Percentiles rank a stretch among this genome's conserved stretches.
Conservation (phyloP, 2,888 invertebrate genomes). For the Boloria euphrosyne region DNA sequence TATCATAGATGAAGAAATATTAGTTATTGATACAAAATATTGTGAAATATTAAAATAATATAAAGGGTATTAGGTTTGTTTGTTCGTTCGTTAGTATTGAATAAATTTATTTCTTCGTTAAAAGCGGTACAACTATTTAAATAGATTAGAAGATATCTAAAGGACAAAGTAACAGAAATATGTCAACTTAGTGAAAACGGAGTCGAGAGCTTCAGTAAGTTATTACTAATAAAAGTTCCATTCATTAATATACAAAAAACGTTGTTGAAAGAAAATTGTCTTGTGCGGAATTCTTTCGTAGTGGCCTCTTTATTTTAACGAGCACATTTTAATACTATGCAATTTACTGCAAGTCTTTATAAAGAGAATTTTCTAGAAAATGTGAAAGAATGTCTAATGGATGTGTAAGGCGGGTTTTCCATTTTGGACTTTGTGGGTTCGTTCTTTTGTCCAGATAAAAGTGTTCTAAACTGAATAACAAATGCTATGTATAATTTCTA, state of each 20-base stretch:
- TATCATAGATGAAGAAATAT: not conserved
- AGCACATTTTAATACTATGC: conserved; percentile 37
- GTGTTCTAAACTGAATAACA: conserved; percentile 26
- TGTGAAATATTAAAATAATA: too few species aligned
- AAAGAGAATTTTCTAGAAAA: conserved; percentile 34
- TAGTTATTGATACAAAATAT: too few species aligned
- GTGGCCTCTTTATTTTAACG: conserved; percentile 37
- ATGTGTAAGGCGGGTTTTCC: conserved; percentile 28
- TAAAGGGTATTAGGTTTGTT: too few species aligned
- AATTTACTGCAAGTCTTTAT: conserved; percentile 35
- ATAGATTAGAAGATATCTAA: not conserved
- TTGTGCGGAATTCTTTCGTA: conserved; percentile 31
- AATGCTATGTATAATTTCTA: conserved; percentile 21
- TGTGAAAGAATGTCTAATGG: conserved; percentile 33
- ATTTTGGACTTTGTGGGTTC: conserved; percentile 29
- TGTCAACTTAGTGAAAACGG: not conserved
- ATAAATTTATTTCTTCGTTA: too few species aligned
- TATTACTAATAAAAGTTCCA: conserved; percentile 24
- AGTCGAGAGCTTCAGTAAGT: conserved; percentile 9
- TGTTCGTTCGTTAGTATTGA: too few species aligned
- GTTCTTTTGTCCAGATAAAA: conserved; percentile 25
- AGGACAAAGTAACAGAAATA: not conserved
- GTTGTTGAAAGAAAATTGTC: conserved; percentile 38
- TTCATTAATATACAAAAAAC: conserved; percentile 32
- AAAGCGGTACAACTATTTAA: too few species aligned